phyloP scores from a whole-genome alignment of 2,797 vertebrate genomes.

The Tokudaia muenninki region DNA sequence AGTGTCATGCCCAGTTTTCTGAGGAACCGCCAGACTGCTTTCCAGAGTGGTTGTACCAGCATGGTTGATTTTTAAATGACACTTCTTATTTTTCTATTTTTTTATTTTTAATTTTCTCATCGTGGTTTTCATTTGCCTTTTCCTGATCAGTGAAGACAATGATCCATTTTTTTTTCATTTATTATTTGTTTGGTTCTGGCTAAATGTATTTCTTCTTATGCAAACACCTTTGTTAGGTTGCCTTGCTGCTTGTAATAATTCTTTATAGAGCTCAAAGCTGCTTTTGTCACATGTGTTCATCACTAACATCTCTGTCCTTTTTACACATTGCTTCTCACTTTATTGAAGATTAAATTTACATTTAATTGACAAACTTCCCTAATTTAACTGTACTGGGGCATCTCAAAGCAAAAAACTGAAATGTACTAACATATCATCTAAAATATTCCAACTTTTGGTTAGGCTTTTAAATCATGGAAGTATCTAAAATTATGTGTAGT shows the following conservation, averaged over 20 bases:
- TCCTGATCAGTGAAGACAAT: not conserved
- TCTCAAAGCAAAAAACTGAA: not conserved
- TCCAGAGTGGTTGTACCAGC: too few relatives aligned
- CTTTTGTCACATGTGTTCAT: not conserved
- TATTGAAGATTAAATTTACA: not conserved
- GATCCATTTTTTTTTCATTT: conserved; percentile 37
- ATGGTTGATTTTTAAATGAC: not conserved
- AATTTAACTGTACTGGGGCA: not conserved
- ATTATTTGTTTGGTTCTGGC: not conserved
- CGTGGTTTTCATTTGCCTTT: not conserved
- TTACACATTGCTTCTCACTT: conserved; percentile 11
- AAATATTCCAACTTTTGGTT: not conserved
- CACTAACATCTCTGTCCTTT: not conserved
- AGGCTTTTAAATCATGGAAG: conserved; percentile 12
- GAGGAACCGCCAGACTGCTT: too few relatives aligned
- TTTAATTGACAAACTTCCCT: not conserved
- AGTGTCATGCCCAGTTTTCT: too few relatives aligned
- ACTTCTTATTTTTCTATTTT: not conserved
- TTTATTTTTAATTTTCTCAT: not conserved
- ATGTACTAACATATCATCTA: not conserved
- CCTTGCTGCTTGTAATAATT: conserved; percentile 34
- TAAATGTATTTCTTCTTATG: not conserved
- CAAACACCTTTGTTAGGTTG: not conserved
- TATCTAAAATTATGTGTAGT: not conserved
- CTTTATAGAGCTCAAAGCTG: not conserved